These are phyloP conservation scores for Chamaetylas fuelleborni DNA, from an alignment of 2,113 vertebrate genomes.

Conservation along the genomic window DNA sequence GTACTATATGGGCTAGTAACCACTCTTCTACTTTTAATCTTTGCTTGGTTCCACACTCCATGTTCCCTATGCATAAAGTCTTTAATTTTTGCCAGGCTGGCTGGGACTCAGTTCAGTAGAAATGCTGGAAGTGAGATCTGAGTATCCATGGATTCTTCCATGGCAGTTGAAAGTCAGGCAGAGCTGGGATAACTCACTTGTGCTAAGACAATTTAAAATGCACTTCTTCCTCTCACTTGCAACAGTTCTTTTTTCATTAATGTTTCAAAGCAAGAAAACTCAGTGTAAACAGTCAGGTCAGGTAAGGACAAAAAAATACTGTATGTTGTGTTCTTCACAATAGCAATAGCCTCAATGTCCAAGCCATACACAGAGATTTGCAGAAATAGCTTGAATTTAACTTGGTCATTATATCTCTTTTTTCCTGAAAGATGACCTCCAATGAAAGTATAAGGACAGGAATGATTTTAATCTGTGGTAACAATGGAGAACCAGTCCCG, in stretches of 20 bases:
- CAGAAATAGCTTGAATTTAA: slow-evolving; percentile 27
- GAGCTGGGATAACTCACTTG: not conserved
- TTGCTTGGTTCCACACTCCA: not conserved
- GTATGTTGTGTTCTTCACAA: not conserved
- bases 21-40: not conserved
- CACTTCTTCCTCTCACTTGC: not conserved
- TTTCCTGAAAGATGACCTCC: slow-evolving; percentile 65
- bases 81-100: not conserved
- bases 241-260: not conserved
- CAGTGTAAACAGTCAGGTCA: not conserved
- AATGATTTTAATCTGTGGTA: slow-evolving; percentile 76
- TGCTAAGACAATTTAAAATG: not conserved
- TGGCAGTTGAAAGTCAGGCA: not conserved
- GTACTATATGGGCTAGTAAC: not conserved
- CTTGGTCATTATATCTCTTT: slow-evolving; percentile 41
- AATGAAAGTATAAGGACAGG: slow-evolving; percentile 64
- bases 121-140: not conserved
- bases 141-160: not conserved
- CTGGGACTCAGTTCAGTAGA: not conserved
- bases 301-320: not conserved
- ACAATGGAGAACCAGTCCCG: slow-evolving; percentile 62
- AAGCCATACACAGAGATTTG: not conserved
- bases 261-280: not conserved
- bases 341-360: not conserved
- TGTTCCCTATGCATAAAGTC: not conserved